Evolutionary conservation across 92 coral and sea anemone species (phyloP).

Genomic region (Parazoanthus darwini): DNA sequence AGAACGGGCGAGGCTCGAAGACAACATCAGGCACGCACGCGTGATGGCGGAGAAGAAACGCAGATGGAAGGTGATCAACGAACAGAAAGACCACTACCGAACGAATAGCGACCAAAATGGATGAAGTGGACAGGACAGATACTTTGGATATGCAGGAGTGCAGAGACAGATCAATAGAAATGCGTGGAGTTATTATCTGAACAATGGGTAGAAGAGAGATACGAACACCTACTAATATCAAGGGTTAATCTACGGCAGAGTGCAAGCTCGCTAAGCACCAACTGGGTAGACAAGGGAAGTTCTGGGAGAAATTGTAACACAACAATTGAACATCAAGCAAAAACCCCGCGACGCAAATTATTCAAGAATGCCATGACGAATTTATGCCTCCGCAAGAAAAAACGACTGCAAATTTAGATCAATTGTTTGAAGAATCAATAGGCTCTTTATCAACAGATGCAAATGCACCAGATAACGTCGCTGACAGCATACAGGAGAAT

Average conservation of each 20-base stretch:
- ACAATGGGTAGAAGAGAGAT: neutral
- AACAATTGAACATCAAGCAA: conserved; percentile 1
- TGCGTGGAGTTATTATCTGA: neutral
- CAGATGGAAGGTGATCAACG: neutral
- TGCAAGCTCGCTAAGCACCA: neutral
- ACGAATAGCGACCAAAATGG: neutral
- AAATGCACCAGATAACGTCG: neutral
- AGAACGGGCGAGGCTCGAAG: neutral
- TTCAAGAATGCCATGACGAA: neutral
- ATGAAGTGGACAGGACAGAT: conserved; percentile 1
- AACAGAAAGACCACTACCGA: neutral
- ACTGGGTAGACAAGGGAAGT: neutral
- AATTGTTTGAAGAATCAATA: neutral
- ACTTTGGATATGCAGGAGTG: neutral
- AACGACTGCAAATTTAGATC: neutral
- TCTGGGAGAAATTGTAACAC: conserved; percentile 6
- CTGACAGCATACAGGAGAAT: neutral
- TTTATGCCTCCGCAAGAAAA: neutral
- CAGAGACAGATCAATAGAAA: neutral
- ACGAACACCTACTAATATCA: neutral
- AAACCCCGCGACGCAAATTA: neutral
- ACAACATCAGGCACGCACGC: neutral
- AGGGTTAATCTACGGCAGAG: neutral
- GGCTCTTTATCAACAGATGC: neutral
- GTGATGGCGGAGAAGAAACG: conserved; percentile 1